Conservation (phyloP, 1,140 invertebrate genomes). For the Pteromalus puparum region DNA sequence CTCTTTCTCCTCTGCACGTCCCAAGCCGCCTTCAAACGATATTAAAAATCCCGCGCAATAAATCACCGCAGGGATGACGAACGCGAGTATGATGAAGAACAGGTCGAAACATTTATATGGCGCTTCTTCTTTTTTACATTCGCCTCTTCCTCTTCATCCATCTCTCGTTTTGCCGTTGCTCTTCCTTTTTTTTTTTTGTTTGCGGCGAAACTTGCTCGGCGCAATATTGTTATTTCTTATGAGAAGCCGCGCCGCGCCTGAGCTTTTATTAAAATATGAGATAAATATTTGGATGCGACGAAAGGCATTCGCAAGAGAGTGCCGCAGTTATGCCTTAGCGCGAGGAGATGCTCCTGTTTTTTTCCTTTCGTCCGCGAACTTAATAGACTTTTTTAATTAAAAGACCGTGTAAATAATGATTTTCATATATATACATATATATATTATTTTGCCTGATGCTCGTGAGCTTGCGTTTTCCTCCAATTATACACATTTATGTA, state of each 20-base stretch:
- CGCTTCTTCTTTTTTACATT: not conserved
- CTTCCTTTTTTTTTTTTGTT: not conserved
- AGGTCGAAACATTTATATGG: slow-evolving; percentile 19
- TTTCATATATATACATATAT: no score
- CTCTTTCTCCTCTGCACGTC: not conserved
- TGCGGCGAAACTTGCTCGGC: not conserved
- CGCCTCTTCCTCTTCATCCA: not conserved
- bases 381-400: slow-evolving; percentile 1
- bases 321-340: not conserved
- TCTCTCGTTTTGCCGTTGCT: not conserved
- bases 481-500: no score
- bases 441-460: no score
- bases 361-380: not conserved
- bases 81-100: slow-evolving; percentile 17
- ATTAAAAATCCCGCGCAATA: slow-evolving; percentile 38
- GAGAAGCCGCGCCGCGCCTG: not conserved
- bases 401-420: not conserved
- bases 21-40: slow-evolving; percentile 10
- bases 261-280: slow-evolving; percentile 17
- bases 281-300: slow-evolving; percentile 11
- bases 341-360: no score
- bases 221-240: slow-evolving; percentile 13
- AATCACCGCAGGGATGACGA: slow-evolving; percentile 19
- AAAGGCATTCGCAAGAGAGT: not conserved
- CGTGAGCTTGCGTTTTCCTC: no score